A percentile compares a stretch with the other conserved stretches of the same genome.
These are phyloP conservation scores for Amphiprion percula DNA, from an alignment of 2,113 vertebrate species.

Conservation along the genomic window DNA sequence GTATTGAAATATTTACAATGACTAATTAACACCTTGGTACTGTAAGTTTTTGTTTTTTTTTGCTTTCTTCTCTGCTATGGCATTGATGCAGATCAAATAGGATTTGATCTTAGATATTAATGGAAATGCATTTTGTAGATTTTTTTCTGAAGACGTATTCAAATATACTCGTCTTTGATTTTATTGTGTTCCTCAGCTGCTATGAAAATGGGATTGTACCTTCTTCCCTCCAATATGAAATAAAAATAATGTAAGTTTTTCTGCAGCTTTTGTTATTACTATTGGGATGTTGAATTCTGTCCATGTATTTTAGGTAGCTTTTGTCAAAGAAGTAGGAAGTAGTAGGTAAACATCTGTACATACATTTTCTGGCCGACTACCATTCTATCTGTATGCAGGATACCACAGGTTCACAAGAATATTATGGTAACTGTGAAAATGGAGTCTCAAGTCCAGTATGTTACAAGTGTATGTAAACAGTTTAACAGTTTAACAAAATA, in stretches of 20 bases:
- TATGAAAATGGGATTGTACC: background rate
- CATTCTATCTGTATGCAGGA: background rate
- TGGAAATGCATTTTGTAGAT: no score
- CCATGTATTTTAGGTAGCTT: background rate
- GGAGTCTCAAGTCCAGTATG: background rate
- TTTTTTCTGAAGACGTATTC: no score
- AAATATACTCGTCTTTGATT: background rate
- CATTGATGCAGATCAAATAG: no score
- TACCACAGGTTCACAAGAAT: background rate
- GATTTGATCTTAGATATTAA: background rate
- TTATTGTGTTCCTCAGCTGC: background rate
- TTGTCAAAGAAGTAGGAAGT: background rate
- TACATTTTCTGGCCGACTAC: background rate
- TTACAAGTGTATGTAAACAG: constrained; percentile 37
- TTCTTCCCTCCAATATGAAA: background rate
- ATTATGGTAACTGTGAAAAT: constrained; percentile 24
- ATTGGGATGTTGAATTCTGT: background rate
- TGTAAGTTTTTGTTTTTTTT: background rate
- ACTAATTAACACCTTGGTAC: background rate
- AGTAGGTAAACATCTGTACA: background rate
- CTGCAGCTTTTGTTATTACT: background rate
- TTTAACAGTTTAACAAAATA: constrained; percentile 37
- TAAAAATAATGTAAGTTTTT: background rate
- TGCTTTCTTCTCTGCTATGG: no score
- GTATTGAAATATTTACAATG: background rate